Evolutionary conservation across 2,797 vertebrate species (phyloP).

Genomic region (Macropodus opercularis): DNA sequence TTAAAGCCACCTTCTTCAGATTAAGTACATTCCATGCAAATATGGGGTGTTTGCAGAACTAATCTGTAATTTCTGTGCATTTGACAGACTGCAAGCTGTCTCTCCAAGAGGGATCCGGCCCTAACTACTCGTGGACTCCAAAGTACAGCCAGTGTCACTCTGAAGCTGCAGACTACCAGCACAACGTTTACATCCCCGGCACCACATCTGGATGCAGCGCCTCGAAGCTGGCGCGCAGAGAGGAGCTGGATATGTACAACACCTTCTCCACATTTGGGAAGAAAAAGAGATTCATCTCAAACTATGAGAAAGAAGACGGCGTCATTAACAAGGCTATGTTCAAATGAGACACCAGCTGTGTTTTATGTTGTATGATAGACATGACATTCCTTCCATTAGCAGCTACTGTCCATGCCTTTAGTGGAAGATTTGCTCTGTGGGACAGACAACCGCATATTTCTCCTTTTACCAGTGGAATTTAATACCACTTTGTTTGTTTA

Average conservation of each 20-base stretch:
- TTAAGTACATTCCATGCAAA: constrained; percentile 51
- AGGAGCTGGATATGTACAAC: constrained; percentile 85
- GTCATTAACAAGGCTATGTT: constrained; percentile 83
- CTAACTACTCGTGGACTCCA: constrained; percentile 83
- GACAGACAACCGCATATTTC: neutral
- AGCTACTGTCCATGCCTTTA: neutral
- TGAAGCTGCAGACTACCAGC: constrained; percentile 86
- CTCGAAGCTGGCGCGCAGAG: constrained; percentile 79
- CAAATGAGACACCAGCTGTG: constrained; percentile 38
- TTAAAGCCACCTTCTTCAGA: constrained; percentile 51
- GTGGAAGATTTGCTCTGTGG: neutral
- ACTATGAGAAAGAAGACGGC: constrained; percentile 79
- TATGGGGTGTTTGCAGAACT: constrained; percentile 44
- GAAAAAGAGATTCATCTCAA: constrained; percentile 85
- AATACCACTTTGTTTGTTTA: constrained; percentile 28
- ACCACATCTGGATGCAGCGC: constrained; percentile 82
- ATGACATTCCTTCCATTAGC: constrained; percentile 1
- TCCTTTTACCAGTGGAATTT: constrained; percentile 6
- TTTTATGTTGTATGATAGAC: neutral
- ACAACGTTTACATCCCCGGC: constrained; percentile 91
- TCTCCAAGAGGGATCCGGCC: constrained; percentile 66
- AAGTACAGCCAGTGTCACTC: constrained; percentile 80
- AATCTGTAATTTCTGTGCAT: constrained; percentile 54
- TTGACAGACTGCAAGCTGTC: constrained; percentile 84
- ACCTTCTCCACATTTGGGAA: constrained; percentile 93